Base-by-base conservation (phyloP, 2,888 invertebrate species). In the Furcula furcula region DNA sequence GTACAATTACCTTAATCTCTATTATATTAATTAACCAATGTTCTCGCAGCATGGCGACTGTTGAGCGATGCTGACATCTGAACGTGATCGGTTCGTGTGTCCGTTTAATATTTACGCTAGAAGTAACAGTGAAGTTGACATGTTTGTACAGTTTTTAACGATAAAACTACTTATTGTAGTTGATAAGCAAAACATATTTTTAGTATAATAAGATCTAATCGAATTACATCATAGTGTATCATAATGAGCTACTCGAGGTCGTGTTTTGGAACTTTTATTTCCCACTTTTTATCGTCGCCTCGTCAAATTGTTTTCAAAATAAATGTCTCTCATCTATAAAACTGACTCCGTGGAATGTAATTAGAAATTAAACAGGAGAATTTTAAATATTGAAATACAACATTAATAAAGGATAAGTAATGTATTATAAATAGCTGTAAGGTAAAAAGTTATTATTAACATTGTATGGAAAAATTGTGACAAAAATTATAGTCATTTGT, bases 401-500 rank as follows among this genome's bases (percentile, higher is more conserved):
- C 81, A 82, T 83, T 78, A 80, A 77, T 83, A 74, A 79, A 73
- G 72, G 70, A 70, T 84, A 88, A 87, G 87, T 87, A 83, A 84
- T 88, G 87, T 87, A 88, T 86, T 87, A 88, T 88, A 88, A 85
- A 80, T 87, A 87, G 85, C 51, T 58, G 38, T 87, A 87, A 86
- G 87, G 84, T 86, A 85, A 87, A 87, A 87, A 85, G 88, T 88
- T 88, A 88, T 88, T 87, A 88, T 87, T 88, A 88, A 89, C 89
- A 88, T 81, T 89, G 89, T 89, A 89, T 87, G 89, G 88, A 88
- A 87, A 85, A 87, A 87, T 88, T 87, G 89, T 89, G 89, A 89
- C 89, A 89, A 86, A 56, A 88, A 89, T 87, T 89, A 89, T 89
- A 89, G 89, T 89, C 89, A 89, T 89, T 89, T 89, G 89, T 89